A percentile compares a stretch with the other conserved stretches of the same genome.
These are phyloP conservation scores for Adoxophyes honmai DNA, from an alignment of 1,140 invertebrate genomes.

Conservation along the genomic window DNA sequence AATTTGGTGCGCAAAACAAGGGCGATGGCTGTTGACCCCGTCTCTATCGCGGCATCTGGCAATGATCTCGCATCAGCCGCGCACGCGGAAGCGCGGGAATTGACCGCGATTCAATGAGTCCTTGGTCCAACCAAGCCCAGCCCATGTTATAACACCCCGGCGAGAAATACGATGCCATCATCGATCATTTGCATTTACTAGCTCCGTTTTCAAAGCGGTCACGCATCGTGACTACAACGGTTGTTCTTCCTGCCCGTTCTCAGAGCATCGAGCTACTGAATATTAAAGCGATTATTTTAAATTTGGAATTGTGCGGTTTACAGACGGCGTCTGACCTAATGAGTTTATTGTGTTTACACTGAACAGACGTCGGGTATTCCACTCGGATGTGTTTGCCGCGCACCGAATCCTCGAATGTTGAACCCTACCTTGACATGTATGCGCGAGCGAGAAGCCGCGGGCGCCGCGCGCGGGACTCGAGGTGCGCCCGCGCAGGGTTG, in stretches of 20 bases:
- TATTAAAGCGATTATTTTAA: background rate
- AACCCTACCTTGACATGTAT: constrained; percentile 75
- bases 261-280: background rate
- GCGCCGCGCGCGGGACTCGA: constrained; percentile 50
- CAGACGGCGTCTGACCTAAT: constrained; percentile 46
- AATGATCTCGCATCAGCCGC: constrained; percentile 61
- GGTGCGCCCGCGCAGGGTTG: constrained; percentile 58
- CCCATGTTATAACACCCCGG: constrained; percentile 27
- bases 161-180: constrained; percentile 27
- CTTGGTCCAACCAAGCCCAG: constrained; percentile 51
- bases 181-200: constrained; percentile 6
- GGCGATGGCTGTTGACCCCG: constrained; percentile 71
- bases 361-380: constrained; percentile 53
- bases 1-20: constrained; percentile 67
- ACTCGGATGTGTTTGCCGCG: constrained; percentile 49
- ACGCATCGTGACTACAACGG: constrained; percentile 10
- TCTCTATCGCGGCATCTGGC: constrained; percentile 68
- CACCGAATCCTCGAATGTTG: constrained; percentile 71
- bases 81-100: constrained; percentile 59
- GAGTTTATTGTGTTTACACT: constrained; percentile 50
- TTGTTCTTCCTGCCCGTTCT: constrained; percentile 2
- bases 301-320: background rate
- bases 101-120: constrained; percentile 67
- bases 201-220: constrained; percentile 1
- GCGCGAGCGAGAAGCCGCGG: constrained; percentile 56